Evolutionary conservation across 2,113 vertebrate genomes (phyloP).

Genomic region (Pachycephala philippinensis): DNA sequence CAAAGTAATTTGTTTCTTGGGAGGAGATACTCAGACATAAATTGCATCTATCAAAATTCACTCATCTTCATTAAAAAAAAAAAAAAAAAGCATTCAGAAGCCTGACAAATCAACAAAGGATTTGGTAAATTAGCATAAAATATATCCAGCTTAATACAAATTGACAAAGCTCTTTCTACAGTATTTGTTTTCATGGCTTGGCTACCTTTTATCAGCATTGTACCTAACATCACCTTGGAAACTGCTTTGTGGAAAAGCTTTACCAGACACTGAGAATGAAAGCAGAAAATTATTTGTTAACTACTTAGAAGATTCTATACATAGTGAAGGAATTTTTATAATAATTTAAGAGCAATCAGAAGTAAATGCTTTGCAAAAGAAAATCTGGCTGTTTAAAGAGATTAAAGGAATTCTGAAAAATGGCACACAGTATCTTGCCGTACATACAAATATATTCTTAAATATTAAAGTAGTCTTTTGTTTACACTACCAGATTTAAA

Average conservation of each 20-base stretch:
- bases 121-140: slow-evolving; percentile 77
- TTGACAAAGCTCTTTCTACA: slow-evolving; percentile 57
- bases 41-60: slow-evolving; percentile 51
- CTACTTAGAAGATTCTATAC: neutral
- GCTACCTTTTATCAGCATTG: slow-evolving; percentile 58
- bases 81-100: neutral
- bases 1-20: slow-evolving; percentile 51
- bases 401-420: neutral
- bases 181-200: slow-evolving; percentile 71
- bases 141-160: slow-evolving; percentile 74
- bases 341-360: neutral
- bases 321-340: slow-evolving; percentile 36
- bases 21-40: slow-evolving; percentile 41
- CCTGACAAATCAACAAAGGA: slow-evolving; percentile 30
- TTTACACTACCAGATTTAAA: neutral
- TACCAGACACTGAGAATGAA: slow-evolving; percentile 47
- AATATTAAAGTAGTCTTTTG: neutral
- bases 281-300: slow-evolving; percentile 69
- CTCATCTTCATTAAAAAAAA: slow-evolving; percentile 40
- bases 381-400: neutral
- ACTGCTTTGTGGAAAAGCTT: slow-evolving; percentile 70
- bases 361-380: neutral
- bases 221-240: slow-evolving; percentile 76
- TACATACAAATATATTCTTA: neutral
- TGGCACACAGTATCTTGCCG: neutral